A percentile compares a stretch with the other conserved stretches of the same genome.
phyloP scores from a whole-genome alignment of 2,797 vertebrate genomes.

The Anomalospiza imberbis region DNA sequence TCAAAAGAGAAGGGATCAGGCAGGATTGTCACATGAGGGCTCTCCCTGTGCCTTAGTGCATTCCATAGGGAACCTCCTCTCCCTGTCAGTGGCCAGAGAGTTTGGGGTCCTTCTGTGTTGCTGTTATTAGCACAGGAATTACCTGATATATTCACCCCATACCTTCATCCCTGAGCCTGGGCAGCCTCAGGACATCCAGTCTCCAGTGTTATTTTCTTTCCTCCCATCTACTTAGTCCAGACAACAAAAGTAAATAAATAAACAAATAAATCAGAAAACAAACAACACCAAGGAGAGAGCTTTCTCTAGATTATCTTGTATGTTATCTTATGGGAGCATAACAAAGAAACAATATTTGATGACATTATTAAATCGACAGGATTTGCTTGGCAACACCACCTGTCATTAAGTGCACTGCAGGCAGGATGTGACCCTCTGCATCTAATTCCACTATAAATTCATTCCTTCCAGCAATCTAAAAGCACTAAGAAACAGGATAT shows the following conservation, averaged over 20 bases:
- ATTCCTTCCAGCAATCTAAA: conserved; percentile 51
- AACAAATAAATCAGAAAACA: background rate
- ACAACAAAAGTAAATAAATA: background rate
- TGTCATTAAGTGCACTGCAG: background rate
- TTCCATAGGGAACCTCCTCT: background rate
- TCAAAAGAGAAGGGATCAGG: background rate
- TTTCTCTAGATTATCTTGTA: background rate
- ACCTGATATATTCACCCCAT: background rate
- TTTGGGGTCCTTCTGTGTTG: background rate
- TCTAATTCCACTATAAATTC: conserved; percentile 42
- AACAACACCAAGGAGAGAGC: background rate
- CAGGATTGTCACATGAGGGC: background rate
- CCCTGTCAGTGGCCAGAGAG: fast-evolving
- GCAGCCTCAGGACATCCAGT: background rate
- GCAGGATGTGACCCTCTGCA: conserved; percentile 1
- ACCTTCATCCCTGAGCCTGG: background rate
- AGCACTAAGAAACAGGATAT: conserved; percentile 58
- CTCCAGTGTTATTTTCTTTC: background rate
- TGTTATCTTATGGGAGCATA: background rate
- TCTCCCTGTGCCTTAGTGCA: background rate
- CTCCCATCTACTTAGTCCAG: background rate
- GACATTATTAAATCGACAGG: background rate
- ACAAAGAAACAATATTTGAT: background rate
- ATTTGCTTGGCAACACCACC: background rate
- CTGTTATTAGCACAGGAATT: background rate